Base-by-base conservation (phyloP, 92 coral and sea anemone genomes). In the Umimayanthus chanpuru region DNA sequence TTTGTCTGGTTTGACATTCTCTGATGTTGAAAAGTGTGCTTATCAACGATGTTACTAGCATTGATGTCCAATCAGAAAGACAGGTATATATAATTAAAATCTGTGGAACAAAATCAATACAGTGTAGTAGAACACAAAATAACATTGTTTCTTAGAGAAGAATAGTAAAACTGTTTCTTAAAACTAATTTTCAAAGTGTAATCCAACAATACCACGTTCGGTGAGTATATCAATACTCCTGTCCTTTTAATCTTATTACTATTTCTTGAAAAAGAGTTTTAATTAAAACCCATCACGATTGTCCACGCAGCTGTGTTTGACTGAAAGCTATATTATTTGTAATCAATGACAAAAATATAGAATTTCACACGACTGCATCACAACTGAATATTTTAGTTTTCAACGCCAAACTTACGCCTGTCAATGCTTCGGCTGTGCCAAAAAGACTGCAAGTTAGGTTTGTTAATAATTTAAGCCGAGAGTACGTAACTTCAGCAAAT, bases 221-320 rank as follows among this genome's bases (percentile, higher is more conserved):
- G 68, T 61, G 68, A 20, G 5, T 61, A 61, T 61, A 61, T 20
- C 26, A 61, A 20, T 26, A 61, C 68, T 61, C 68, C 8, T 21
- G 80, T 76, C 49, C 26, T 12, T 23, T 39, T 5, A 43, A 39
- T 76, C 6, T 20, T 23, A 21, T 39, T 36, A 76, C 10, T 21
- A 6, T 76, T 76, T 76, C 58, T 76, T 43, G 55, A 14, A 30
- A 21, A 76, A 76, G 29, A 76, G 15, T 76, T 76, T 76, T 76
- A 76, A 76, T 76, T 76, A 76, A 76, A 76, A 76, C 56, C 47
- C 58, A 21, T 76, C 80, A 40, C n/a, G 28, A 18, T 76, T 76
- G 80, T 76, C 58, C 80, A 76, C 18, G 43, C 80, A 76, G 80
- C 80, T 76, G 80, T 76, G 58, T 76, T 76, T 40, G 80, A 23